A percentile compares a stretch with the other conserved stretches of the same genome.
Evolutionary conservation across 2,113 vertebrate genomes (phyloP).

Genomic region (Chaenogobius annularis): DNA sequence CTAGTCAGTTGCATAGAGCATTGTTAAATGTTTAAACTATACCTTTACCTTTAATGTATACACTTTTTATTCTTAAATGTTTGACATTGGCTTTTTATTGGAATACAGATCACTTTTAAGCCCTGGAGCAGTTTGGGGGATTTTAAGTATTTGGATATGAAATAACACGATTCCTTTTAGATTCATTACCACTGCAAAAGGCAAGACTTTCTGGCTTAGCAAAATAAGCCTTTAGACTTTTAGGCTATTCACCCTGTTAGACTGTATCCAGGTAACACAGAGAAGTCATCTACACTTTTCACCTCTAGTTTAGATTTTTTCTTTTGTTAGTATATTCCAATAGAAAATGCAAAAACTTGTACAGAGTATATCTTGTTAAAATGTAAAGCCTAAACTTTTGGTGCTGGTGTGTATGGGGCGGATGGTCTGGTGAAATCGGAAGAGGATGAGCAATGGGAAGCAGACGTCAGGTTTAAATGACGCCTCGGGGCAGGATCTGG

Average conservation of each 20-base stretch:
- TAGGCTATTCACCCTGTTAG: too few relatives aligned
- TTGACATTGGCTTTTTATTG: neutral
- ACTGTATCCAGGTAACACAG: neutral
- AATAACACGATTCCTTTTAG: too few relatives aligned
- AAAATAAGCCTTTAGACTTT: too few relatives aligned
- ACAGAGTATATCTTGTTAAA: neutral
- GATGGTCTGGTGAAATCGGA: neutral
- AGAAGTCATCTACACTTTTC: neutral
- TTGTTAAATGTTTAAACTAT: neutral
- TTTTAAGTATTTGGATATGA: neutral
- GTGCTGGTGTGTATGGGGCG: neutral
- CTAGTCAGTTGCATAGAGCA: neutral
- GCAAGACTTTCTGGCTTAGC: too few relatives aligned
- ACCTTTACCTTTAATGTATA: too few relatives aligned
- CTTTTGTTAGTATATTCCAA: neutral
- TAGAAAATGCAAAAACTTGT: neutral
- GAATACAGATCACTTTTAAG: too few relatives aligned
- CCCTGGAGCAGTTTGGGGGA: neutral
- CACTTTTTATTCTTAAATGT: neutral
- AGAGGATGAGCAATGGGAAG: slow-evolving; percentile 4
- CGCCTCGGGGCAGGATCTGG: slow-evolving; percentile 22
- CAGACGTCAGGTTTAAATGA: slow-evolving; percentile 33
- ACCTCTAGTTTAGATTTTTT: neutral
- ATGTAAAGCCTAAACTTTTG: neutral
- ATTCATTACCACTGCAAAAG: too few relatives aligned